Conservation (phyloP, 2,888 invertebrate genomes). For the Sclerodermus sp. region DNA sequence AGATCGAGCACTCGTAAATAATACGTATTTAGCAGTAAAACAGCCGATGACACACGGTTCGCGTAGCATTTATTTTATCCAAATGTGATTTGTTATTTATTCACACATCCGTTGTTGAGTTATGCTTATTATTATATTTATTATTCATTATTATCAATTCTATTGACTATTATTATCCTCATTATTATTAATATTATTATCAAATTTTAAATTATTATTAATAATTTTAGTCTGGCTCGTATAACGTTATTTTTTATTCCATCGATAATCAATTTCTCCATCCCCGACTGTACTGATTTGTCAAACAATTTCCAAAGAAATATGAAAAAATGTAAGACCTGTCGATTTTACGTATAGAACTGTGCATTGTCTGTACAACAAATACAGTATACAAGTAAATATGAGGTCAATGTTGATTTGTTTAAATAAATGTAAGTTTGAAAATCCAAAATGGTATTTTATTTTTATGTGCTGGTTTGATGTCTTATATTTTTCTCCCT, state of each 20-base stretch:
- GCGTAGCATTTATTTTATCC: constrained; percentile 34
- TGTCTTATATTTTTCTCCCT: too few relatives aligned
- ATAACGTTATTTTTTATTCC: constrained; percentile 24
- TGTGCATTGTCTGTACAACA: constrained; percentile 53
- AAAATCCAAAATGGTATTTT: constrained; percentile 41
- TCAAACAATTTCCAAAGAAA: constrained; percentile 26
- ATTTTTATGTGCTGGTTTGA: too few relatives aligned
- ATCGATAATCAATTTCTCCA: constrained; percentile 27
- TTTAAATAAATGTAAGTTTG: constrained; percentile 59
- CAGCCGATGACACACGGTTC: constrained; percentile 14
- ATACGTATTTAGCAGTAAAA: constrained; percentile 16
- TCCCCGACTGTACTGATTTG: constrained; percentile 38
- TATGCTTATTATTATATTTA: constrained; percentile 19
- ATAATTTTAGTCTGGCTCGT: constrained; percentile 27
- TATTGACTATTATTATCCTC: constrained; percentile 9
- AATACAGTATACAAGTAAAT: constrained; percentile 55
- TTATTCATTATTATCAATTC: constrained; percentile 2
- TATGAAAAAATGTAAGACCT: constrained; percentile 46
- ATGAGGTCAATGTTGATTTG: constrained; percentile 59
- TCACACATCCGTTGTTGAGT: constrained; percentile 28
- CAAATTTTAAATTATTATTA: constrained; percentile 16
- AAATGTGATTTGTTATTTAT: constrained; percentile 44
- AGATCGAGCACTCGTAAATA: background rate
- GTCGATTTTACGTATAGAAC: constrained; percentile 51
- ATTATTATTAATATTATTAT: constrained; percentile 12